Evolutionary conservation across 2,888 invertebrate genomes (phyloP).

Genomic region (Cephus rjabovi): DNA sequence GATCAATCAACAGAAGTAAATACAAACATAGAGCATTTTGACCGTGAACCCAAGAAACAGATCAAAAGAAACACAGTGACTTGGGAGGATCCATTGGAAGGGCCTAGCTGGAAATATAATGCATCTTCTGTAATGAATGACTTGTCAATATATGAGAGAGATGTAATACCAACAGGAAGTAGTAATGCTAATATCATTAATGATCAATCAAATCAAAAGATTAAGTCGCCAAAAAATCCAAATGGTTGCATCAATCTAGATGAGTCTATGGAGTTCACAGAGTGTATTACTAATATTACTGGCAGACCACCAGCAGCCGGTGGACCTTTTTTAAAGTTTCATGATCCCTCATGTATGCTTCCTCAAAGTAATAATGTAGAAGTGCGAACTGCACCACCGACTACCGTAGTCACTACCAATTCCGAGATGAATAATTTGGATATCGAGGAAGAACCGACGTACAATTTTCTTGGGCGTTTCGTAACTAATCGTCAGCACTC

Average conservation of each 20-base stretch:
- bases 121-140: not conserved
- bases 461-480: constrained; percentile 28
- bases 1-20: constrained; percentile 13
- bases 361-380: too few relatives aligned
- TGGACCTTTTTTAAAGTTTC: too few relatives aligned
- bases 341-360: too few relatives aligned
- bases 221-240: not conserved
- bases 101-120: constrained; percentile 58
- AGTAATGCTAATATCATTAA: not conserved
- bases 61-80: not conserved
- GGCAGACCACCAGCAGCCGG: not conserved
- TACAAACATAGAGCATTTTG: constrained; percentile 6
- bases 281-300: constrained; percentile 4
- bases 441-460: constrained; percentile 12
- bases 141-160: not conserved
- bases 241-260: not conserved
- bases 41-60: constrained; percentile 12
- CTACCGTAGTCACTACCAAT: too few relatives aligned
- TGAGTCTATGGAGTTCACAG: constrained; percentile 17
- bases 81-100: constrained; percentile 58
- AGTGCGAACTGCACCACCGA: too few relatives aligned
- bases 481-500: constrained; percentile 39
- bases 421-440: too few relatives aligned
- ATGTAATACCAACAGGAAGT: constrained; percentile 1
- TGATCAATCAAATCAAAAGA: not conserved